phyloP scores from a whole-genome alignment of 2,113 vertebrate species.

The Mohoua ochrocephala region DNA sequence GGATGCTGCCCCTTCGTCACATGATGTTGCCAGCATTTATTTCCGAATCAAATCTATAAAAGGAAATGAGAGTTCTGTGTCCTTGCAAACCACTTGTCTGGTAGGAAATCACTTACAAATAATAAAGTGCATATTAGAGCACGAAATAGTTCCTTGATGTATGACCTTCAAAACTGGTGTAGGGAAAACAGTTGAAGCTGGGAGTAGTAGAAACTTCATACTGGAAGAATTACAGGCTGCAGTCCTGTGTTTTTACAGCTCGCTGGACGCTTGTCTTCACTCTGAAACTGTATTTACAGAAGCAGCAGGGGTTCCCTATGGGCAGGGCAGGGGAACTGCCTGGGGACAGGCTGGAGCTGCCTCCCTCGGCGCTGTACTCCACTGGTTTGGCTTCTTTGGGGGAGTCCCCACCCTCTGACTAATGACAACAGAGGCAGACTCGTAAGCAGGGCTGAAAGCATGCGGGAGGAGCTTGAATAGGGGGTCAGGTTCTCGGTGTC shows the following conservation, averaged over 20 bases:
- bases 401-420: not conserved
- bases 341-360: not conserved
- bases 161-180: constrained; percentile 29
- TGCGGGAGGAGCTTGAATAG: not conserved
- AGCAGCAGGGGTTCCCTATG: not conserved
- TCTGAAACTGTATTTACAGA: not conserved
- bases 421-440: not conserved
- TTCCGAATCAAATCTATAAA: constrained; percentile 53
- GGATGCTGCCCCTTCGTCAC: constrained; percentile 4
- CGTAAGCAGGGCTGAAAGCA: not conserved
- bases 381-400: rapidly evolving
- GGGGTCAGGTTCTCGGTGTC: not conserved
- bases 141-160: constrained; percentile 18
- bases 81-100: constrained; percentile 46
- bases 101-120: constrained; percentile 52
- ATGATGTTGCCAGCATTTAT: constrained; percentile 23
- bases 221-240: not conserved
- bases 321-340: not conserved
- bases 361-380: not conserved
- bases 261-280: rapidly evolving
- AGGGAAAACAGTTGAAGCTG: not conserved
- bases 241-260: not conserved
- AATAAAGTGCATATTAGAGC: not conserved
- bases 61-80: constrained; percentile 41
- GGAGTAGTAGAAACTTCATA: not conserved